Percentiles rank a stretch among this genome's conserved stretches.
Conservation (phyloP, 2,888 invertebrate species). For the Dysmachus trigonus region DNA sequence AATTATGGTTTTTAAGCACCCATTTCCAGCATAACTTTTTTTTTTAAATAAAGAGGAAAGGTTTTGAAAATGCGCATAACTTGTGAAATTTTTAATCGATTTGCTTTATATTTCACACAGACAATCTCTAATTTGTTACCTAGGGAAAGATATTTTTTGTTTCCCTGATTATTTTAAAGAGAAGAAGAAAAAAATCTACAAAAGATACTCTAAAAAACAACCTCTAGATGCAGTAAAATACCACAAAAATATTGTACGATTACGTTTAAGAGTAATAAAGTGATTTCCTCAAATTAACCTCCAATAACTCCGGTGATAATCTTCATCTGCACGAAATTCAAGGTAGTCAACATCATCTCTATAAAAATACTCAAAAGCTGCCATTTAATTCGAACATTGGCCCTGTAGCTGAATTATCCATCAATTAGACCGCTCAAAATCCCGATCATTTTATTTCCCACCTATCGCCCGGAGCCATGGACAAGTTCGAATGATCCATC, state of each 20-base stretch:
- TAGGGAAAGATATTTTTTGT: no score
- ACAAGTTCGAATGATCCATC: slow-evolving; percentile 8
- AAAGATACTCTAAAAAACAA: neutral
- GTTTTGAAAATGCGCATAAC: no score
- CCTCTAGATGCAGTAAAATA: neutral
- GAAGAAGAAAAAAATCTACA: no score
- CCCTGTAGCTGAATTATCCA: neutral
- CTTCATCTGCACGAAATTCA: neutral
- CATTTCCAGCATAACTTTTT: no score
- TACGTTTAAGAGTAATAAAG: neutral
- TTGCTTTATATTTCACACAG: no score
- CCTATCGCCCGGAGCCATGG: neutral
- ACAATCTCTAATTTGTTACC: no score
- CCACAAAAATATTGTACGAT: neutral
- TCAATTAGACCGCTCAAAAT: neutral
- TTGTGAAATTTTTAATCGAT: no score
- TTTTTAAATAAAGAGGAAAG: no score
- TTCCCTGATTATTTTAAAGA: neutral
- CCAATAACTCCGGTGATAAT: neutral
- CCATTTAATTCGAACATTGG: neutral
- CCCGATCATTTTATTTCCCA: neutral
- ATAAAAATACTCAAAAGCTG: neutral
- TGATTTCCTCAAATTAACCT: neutral
- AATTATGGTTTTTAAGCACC: no score
- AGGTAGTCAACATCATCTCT: neutral